phyloP scores from a whole-genome alignment of 2,113 vertebrate species.

The Cyprinodon tularosa region DNA sequence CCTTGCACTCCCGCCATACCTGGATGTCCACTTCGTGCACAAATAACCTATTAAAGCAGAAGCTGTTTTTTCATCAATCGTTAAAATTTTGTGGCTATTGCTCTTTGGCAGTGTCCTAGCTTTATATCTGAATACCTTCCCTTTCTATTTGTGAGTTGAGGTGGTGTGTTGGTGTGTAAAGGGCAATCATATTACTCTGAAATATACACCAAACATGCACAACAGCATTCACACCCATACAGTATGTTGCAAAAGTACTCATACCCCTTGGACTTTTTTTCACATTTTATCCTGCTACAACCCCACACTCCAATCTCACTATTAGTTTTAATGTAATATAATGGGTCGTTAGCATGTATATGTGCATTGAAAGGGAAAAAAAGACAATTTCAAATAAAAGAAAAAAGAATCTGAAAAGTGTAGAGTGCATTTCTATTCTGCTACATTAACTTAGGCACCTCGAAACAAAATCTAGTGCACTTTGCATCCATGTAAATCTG shows the following conservation, averaged over 20 bases:
- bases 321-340: not conserved
- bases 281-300: not conserved
- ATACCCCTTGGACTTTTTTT: not conserved
- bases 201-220: slow-evolving; percentile 28
- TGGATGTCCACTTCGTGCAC: slow-evolving; percentile 13
- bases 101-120: slow-evolving; percentile 75
- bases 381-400: not conserved
- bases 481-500: no score
- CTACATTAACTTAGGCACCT: no score
- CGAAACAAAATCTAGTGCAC: no score
- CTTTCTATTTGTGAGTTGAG: slow-evolving; percentile 52
- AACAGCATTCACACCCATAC: slow-evolving; percentile 7
- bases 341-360: not conserved
- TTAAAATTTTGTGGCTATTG: slow-evolving; percentile 50
- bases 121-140: slow-evolving; percentile 41
- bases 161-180: slow-evolving; percentile 70
- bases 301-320: not conserved
- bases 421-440: no score
- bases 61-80: slow-evolving; percentile 35
- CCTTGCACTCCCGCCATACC: slow-evolving; percentile 18
- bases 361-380: not conserved
- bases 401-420: not conserved
- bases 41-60: slow-evolving; percentile 41
- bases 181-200: slow-evolving; percentile 48
- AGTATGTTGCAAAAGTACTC: not conserved